Percentiles rank a stretch among this genome's conserved stretches.
These are phyloP conservation scores for Hippocampus guttulatus DNA, from an alignment of 2,113 vertebrate species.

Conservation along the genomic window DNA sequence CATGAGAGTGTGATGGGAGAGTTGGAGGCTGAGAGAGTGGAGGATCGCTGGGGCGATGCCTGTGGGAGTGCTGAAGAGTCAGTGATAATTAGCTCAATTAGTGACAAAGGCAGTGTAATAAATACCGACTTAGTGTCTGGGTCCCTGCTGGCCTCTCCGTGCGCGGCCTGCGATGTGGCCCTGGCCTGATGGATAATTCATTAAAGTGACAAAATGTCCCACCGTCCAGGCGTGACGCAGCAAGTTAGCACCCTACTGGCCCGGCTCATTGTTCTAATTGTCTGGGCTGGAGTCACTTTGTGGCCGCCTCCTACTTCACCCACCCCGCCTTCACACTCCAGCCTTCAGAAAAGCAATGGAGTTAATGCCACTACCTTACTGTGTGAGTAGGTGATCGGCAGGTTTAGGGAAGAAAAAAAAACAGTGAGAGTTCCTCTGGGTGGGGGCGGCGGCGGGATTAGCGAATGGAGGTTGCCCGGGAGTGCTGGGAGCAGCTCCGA, in stretches of 20 bases:
- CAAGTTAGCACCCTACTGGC: constrained; percentile 95
- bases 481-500: constrained; percentile 77
- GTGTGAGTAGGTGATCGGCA: constrained; percentile 90
- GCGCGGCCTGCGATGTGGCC: constrained; percentile 86
- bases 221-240: constrained; percentile 97
- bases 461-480: constrained; percentile 83
- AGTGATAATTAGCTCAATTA: constrained; percentile 99
- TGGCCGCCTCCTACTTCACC: constrained; percentile 70
- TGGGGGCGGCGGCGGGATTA: constrained; percentile 71
- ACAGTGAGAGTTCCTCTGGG: constrained; percentile 71
- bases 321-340: constrained; percentile 67
- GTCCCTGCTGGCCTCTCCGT: constrained; percentile 95
- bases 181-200: constrained; percentile 99
- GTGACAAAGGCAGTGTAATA: constrained; percentile 99
- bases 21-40: constrained; percentile 16
- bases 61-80: constrained; percentile 96
- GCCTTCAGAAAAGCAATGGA: constrained; percentile 68
- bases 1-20: constrained; percentile 65
- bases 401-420: constrained; percentile 66
- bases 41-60: constrained; percentile 70
- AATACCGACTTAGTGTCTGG: constrained; percentile 99
- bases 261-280: constrained; percentile 88
- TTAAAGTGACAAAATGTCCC: constrained; percentile 98
- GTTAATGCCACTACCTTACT: constrained; percentile 84
- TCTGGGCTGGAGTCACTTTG: constrained; percentile 83